Percentiles rank a stretch among this genome's conserved stretches.
These are phyloP conservation scores for Drosophila melanocephala DNA, from an alignment of 2,888 invertebrate species.

Conservation along the genomic window DNA sequence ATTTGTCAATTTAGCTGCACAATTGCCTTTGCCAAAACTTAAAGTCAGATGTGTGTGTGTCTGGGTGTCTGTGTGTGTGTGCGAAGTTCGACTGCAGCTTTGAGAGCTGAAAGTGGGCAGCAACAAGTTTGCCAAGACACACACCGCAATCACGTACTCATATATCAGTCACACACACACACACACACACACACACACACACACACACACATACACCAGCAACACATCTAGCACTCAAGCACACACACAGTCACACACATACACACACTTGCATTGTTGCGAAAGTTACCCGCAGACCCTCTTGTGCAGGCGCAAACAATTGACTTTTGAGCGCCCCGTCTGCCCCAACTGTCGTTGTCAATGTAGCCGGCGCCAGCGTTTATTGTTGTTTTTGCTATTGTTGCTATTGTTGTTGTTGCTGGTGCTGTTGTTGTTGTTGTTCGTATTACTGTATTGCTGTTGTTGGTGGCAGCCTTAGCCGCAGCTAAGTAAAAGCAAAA, in stretches of 20 bases:
- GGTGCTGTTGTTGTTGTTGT: conserved; percentile 20
- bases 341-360: conserved; percentile 43
- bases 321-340: conserved; percentile 67
- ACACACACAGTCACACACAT: too few species aligned
- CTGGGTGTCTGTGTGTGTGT: conserved; percentile 6
- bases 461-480: conserved; percentile 47
- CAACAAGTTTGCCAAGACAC: conserved; percentile 67
- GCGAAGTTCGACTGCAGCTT: conserved; percentile 56
- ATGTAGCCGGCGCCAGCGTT: conserved; percentile 53
- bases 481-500: conserved; percentile 66
- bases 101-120: conserved; percentile 57
- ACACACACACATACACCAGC: neutral
- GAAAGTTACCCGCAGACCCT: conserved; percentile 65
- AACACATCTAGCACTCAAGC: too few species aligned
- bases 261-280: conserved; percentile 27
- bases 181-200: neutral
- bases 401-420: conserved; percentile 3
- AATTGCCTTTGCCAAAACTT: conserved; percentile 61
- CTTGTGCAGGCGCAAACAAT: conserved; percentile 73
- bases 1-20: conserved; percentile 61
- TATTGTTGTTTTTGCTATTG: conserved; percentile 21
- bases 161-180: conserved; percentile 50
- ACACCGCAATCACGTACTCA: conserved; percentile 64
- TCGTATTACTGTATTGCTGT: conserved; percentile 23
- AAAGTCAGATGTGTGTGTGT: conserved; percentile 10